Conservation (phyloP, 2,888 invertebrate genomes). For the Scaeva pyrastri region DNA sequence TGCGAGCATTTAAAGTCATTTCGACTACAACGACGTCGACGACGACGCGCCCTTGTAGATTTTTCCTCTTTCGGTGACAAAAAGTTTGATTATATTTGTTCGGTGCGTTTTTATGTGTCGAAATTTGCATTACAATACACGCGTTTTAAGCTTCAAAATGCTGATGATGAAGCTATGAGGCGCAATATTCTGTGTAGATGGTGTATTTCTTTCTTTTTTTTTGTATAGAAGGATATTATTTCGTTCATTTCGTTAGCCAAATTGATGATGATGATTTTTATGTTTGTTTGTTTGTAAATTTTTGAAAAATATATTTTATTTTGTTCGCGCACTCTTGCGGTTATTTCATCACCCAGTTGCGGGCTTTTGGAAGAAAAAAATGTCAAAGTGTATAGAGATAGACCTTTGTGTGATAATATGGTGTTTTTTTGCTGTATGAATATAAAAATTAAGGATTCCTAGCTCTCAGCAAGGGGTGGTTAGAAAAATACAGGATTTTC, state of each 20-base stretch:
- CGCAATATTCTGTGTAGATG: neutral
- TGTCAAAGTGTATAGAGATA: conserved; percentile 28
- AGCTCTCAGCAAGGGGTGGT: conserved; percentile 42
- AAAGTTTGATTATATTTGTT: conserved; percentile 55
- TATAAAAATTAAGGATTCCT: conserved; percentile 70
- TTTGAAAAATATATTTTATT: conserved; percentile 2
- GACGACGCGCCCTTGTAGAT: conserved; percentile 53
- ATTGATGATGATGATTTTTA: conserved; percentile 59
- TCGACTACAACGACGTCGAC: too few species aligned
- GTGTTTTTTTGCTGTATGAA: conserved; percentile 56
- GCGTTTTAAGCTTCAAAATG: conserved; percentile 68
- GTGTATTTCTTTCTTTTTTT: neutral
- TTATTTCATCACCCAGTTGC: conserved; percentile 56
- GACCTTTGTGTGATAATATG: conserved; percentile 25
- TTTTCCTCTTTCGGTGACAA: conserved; percentile 17
- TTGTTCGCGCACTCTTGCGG: conserved; percentile 28
- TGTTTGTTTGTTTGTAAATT: conserved; percentile 41
- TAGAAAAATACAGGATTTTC: conserved; percentile 25
- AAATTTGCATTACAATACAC: conserved; percentile 74
- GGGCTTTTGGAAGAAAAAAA: conserved; percentile 37
- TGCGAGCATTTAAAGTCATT: conserved; percentile 71
- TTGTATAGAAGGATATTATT: conserved; percentile 20
- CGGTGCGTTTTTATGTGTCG: conserved; percentile 43
- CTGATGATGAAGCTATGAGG: conserved; percentile 38
- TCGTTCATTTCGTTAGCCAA: conserved; percentile 70